Percentiles rank a stretch among this genome's conserved stretches.
These are phyloP conservation scores for Drosophila teissieri DNA, from an alignment of 1,140 invertebrate genomes.

Conservation along the genomic window DNA sequence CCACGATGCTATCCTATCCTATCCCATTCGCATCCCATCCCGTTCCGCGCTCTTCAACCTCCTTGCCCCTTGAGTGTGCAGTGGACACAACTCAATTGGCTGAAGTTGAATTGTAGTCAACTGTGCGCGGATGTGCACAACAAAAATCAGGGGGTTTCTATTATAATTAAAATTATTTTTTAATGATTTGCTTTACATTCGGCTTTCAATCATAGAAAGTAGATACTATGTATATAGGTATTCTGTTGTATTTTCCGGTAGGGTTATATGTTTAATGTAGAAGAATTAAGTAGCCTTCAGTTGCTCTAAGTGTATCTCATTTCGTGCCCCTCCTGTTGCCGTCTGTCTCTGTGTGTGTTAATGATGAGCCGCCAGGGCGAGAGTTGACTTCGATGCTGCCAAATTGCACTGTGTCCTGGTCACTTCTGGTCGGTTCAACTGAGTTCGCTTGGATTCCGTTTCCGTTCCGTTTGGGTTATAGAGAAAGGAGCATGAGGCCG, in stretches of 20 bases:
- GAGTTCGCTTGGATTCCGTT: slow-evolving; percentile 20
- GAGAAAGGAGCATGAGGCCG: slow-evolving; percentile 4
- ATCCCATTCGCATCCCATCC: no score
- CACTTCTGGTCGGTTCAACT: slow-evolving; percentile 37
- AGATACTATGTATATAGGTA: no score
- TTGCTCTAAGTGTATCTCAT: not conserved
- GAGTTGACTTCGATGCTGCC: slow-evolving; percentile 67
- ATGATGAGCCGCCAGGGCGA: slow-evolving; percentile 65
- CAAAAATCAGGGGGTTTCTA: not conserved
- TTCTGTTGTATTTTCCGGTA: not conserved
- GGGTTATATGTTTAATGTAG: no score
- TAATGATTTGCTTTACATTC: not conserved
- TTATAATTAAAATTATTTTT: no score
- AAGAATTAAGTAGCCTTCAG: not conserved
- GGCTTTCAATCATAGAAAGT: no score
- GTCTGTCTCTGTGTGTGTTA: slow-evolving; percentile 37
- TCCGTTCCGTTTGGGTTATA: slow-evolving; percentile 9
- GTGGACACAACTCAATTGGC: slow-evolving; percentile 64
- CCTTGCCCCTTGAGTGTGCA: slow-evolving; percentile 47
- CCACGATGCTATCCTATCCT: slow-evolving; percentile 4
- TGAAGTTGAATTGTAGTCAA: slow-evolving; percentile 41
- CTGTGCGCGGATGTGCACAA: slow-evolving; percentile 3
- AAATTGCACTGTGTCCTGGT: slow-evolving; percentile 54
- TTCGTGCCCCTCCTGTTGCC: slow-evolving; percentile 7
- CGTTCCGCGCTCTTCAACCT: not conserved